Conservation (phyloP, 2,797 vertebrate species). For the Octomys mimax region DNA sequence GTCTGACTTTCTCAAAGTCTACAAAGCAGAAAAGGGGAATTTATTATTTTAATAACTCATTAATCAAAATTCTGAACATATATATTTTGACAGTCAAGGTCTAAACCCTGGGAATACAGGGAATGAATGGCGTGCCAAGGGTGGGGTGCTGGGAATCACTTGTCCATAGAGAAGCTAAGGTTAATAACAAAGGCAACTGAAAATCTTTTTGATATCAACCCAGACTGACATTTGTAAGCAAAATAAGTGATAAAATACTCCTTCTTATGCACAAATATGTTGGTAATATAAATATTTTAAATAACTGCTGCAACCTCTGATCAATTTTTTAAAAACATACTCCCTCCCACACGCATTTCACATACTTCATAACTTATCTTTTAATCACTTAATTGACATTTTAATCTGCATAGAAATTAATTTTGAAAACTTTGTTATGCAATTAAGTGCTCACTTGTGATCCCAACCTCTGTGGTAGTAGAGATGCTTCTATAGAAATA, state of each 20-base stretch:
- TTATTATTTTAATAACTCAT: not conserved
- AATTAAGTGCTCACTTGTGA: not conserved
- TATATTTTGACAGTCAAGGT: not conserved
- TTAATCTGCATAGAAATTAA: not conserved
- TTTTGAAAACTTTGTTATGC: not conserved
- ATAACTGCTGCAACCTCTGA: not conserved
- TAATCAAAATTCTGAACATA: not conserved
- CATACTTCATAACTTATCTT: not conserved
- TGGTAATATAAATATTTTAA: conserved; percentile 29
- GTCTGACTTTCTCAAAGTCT: not conserved
- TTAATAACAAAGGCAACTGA: not conserved
- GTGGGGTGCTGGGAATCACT: accelerated
- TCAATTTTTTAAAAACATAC: not conserved
- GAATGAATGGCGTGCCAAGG: not conserved
- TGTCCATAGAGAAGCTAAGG: not conserved
- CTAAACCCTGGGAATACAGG: not conserved
- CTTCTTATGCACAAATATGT: not conserved
- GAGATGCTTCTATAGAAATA: not conserved
- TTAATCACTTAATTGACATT: not conserved
- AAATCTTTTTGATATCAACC: not conserved
- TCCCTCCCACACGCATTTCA: not conserved
- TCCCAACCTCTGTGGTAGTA: not conserved
- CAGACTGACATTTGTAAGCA: not conserved
- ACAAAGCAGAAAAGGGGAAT: not conserved
- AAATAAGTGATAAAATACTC: not conserved